Conservation (phyloP, 2,888 invertebrate species). For the Cephus sareptanus region DNA sequence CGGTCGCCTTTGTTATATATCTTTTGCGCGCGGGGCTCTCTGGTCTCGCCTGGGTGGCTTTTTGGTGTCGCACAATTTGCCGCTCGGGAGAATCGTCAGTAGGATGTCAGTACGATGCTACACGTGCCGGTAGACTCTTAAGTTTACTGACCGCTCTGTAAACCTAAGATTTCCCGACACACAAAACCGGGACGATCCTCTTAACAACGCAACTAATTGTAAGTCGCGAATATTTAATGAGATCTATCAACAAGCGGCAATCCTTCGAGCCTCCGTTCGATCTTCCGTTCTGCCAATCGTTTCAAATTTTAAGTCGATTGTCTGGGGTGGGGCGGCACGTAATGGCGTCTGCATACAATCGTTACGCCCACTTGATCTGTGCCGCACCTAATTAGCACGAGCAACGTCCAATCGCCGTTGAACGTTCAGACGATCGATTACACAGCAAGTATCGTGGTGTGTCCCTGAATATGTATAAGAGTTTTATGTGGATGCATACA, state of each 20-base stretch:
- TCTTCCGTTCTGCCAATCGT: no score
- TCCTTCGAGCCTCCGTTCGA: no score
- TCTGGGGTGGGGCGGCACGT: no score
- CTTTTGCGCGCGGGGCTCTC: not conserved
- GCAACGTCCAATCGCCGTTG: conserved; percentile 27
- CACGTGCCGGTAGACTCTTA: conserved; percentile 45
- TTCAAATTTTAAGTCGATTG: no score
- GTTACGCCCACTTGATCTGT: no score
- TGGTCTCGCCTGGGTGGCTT: conserved; percentile 13
- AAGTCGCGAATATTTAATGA: no score
- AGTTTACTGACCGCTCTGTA: conserved; percentile 60
- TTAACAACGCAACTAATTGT: no score
- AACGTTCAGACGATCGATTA: conserved; percentile 25
- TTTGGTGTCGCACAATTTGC: not conserved
- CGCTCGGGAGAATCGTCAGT: not conserved
- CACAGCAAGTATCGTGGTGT: conserved; percentile 21
- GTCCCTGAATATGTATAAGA: not conserved
- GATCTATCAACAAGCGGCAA: no score
- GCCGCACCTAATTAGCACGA: conserved; percentile 23
- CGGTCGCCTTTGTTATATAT: not conserved
- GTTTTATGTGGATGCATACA: no score
- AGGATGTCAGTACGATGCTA: not conserved
- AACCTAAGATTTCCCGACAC: conserved; percentile 52
- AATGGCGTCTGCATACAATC: no score
- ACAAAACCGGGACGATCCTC: not conserved